Evolutionary conservation across 2,888 invertebrate genomes (phyloP).

Genomic region (Peribatodes rhomboidaria): DNA sequence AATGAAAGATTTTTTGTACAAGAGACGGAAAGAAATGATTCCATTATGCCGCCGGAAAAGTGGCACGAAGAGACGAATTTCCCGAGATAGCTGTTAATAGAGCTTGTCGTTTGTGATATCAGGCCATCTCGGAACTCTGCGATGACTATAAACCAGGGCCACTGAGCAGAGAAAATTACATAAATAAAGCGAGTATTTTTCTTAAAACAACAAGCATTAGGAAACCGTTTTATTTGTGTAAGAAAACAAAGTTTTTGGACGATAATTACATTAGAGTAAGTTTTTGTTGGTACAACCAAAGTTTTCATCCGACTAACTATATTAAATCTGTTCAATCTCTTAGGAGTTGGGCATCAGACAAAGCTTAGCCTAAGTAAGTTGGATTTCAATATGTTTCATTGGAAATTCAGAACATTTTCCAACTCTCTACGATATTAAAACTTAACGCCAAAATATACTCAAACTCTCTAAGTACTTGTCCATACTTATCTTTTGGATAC

Average conservation of each 20-base stretch:
- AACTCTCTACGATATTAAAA: too few species aligned
- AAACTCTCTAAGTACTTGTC: too few species aligned
- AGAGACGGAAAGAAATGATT: slow-evolving; percentile 35
- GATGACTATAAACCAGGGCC: slow-evolving; percentile 30
- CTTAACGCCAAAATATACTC: too few species aligned
- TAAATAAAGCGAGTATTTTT: slow-evolving; percentile 13
- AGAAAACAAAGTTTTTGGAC: background rate
- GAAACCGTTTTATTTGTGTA: slow-evolving; percentile 2
- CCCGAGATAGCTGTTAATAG: slow-evolving; percentile 38
- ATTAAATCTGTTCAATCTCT: too few species aligned
- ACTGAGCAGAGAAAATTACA: slow-evolving; percentile 9
- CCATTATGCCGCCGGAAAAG: slow-evolving; percentile 32
- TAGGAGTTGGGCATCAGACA: too few species aligned
- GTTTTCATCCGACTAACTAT: too few species aligned
- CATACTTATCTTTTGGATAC: too few species aligned
- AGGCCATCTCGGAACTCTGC: slow-evolving; percentile 31
- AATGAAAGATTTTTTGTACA: slow-evolving; percentile 33
- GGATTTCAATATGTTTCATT: too few species aligned
- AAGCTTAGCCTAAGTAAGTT: too few species aligned
- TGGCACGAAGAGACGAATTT: slow-evolving; percentile 35
- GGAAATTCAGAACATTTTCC: too few species aligned
- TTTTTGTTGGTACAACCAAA: background rate
- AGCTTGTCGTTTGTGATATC: slow-evolving; percentile 35
- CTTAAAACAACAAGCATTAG: slow-evolving; percentile 3
- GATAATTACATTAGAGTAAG: background rate